phyloP scores from a whole-genome alignment of 2,797 vertebrate species.

The Acanthis flammea region DNA sequence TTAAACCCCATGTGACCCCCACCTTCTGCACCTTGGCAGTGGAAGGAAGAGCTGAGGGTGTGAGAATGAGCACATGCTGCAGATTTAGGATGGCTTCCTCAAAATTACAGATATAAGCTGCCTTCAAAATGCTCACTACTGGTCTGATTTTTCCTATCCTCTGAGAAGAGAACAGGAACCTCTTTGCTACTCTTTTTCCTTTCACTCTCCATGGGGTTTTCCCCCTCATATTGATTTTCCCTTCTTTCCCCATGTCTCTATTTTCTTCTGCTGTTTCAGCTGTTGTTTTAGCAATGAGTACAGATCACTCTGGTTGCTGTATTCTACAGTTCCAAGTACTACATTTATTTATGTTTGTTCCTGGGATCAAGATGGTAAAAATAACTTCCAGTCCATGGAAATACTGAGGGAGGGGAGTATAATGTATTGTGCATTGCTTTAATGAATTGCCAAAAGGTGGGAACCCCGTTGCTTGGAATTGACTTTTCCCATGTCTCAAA shows the following conservation, averaged over 20 bases:
- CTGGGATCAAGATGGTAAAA: conserved; percentile 7
- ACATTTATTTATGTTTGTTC: conserved; percentile 15
- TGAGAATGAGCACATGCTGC: neutral
- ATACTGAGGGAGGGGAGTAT: neutral
- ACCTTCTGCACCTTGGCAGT: neutral
- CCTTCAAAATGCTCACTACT: neutral
- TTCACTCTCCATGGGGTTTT: neutral
- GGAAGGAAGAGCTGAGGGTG: neutral
- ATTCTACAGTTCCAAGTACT: neutral
- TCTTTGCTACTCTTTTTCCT: neutral
- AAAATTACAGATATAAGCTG: neutral
- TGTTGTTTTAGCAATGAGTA: neutral
- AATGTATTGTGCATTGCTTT: neutral
- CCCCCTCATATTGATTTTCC: rapidly evolving
- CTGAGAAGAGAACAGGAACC: neutral
- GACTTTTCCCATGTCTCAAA: conserved; percentile 50
- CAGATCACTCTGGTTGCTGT: neutral
- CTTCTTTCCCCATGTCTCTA: neutral
- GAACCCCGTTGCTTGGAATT: neutral
- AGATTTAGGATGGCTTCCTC: neutral
- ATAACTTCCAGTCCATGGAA: neutral
- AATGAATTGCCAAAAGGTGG: conserved; percentile 8
- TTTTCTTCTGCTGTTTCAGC: conserved; percentile 38
- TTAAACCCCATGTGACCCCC: rapidly evolving
- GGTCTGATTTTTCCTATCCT: neutral